Percentiles rank a stretch among this genome's conserved stretches.
Evolutionary conservation across 2,113 vertebrate species (phyloP).

Genomic region (Archilochus colubris): DNA sequence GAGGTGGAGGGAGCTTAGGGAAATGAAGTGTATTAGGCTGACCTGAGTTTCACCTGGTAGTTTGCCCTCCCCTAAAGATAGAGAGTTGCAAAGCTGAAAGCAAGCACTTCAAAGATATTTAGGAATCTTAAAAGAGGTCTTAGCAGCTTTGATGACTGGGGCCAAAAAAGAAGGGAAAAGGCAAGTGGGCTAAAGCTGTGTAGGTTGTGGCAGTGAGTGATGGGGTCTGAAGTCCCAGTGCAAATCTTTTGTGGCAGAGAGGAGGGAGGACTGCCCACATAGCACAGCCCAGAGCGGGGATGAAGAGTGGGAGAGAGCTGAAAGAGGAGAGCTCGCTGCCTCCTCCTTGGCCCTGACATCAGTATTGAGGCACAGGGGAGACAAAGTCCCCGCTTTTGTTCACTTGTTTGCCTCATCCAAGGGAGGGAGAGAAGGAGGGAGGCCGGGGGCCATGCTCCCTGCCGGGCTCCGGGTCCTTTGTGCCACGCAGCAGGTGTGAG

Average conservation of each 20-base stretch:
- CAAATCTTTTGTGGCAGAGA: not conserved
- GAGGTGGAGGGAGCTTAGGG: not conserved
- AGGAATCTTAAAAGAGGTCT: not conserved
- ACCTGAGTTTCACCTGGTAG: not conserved
- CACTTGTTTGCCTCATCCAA: not conserved
- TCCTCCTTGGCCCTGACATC: not conserved
- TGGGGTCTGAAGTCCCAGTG: not conserved
- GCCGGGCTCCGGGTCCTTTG: not conserved
- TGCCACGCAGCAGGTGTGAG: not conserved
- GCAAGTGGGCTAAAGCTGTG: not conserved
- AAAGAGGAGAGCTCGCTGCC: not conserved
- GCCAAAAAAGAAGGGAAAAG: not conserved
- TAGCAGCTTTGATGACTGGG: not conserved
- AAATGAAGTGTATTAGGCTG: not conserved
- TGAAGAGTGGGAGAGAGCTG: rapidly evolving
- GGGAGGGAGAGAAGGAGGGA: not conserved
- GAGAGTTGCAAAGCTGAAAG: not conserved
- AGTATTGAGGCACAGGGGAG: not conserved
- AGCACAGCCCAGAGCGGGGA: rapidly evolving
- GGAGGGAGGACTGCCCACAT: not conserved
- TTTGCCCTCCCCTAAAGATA: not conserved
- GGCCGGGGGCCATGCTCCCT: not conserved
- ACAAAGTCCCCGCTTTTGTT: not conserved
- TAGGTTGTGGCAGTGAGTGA: not conserved
- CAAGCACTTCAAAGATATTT: not conserved